Conservation (phyloP, 2,888 invertebrate genomes). For the Cordilura impudica region DNA sequence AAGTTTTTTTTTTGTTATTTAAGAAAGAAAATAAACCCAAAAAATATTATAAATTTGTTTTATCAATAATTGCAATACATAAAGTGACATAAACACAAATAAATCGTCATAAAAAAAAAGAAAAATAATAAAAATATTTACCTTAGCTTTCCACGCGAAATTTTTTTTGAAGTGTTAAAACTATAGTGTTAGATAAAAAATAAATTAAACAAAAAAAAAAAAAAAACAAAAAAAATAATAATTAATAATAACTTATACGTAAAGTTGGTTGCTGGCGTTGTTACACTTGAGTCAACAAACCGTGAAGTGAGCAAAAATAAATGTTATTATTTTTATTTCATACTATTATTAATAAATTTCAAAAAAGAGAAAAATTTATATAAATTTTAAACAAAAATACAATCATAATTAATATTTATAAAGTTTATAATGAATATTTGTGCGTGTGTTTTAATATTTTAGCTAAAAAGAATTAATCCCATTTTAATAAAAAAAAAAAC, state of each 20-base stretch:
- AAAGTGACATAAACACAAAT: constrained; percentile 21
- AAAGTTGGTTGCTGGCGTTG: constrained; percentile 32
- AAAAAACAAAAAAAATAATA: not conserved
- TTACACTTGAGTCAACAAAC: constrained; percentile 70
- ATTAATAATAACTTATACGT: constrained; percentile 16
- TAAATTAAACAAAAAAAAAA: constrained; percentile 39
- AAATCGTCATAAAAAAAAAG: not conserved
- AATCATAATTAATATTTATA: not conserved
- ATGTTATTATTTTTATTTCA: constrained; percentile 14
- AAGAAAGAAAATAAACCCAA: not conserved
- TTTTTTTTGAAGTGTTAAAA: constrained; percentile 35
- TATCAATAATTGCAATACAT: constrained; percentile 45
- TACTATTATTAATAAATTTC: constrained; percentile 17
- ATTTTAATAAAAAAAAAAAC: constrained; percentile 5
- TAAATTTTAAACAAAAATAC: constrained; percentile 10
- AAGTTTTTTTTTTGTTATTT: not conserved
- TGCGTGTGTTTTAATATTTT: not conserved
- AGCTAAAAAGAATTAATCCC: not conserved
- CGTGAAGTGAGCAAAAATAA: constrained; percentile 70
- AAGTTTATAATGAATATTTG: not conserved
- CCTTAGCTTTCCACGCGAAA: no score
- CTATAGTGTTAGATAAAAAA: constrained; percentile 28
- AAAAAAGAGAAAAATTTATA: constrained; percentile 27
- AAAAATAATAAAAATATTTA: not conserved
- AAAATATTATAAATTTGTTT: constrained; percentile 24